Conservation (phyloP, 2,113 vertebrate species). For the Hymenochirus boettgeri region DNA sequence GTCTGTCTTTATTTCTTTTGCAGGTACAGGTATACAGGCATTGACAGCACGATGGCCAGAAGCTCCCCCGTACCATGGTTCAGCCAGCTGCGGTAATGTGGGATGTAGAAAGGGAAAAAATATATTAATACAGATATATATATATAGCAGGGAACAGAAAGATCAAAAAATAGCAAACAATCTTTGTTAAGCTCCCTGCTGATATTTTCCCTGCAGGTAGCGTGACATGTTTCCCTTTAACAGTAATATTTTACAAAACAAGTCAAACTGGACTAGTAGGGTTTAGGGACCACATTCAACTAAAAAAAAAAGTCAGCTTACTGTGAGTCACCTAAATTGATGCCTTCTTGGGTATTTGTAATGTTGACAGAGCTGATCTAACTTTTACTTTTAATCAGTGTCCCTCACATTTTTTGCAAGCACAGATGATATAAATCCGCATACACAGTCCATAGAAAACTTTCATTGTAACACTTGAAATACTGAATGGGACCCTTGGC, state of each 20-base stretch:
- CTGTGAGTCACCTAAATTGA: too few species aligned
- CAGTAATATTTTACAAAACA: conserved; percentile 18
- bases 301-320: too few species aligned
- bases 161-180: not conserved
- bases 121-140: not conserved
- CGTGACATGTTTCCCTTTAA: not conserved
- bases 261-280: conserved; percentile 34
- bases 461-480: too few species aligned
- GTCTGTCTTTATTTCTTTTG: not conserved
- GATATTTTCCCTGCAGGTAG: not conserved
- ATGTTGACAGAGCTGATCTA: too few species aligned
- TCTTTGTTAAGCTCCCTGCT: not conserved
- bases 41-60: not conserved
- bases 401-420: too few species aligned
- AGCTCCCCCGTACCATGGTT: not conserved
- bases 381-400: too few species aligned
- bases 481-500: too few species aligned
- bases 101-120: not conserved
- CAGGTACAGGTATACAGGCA: conserved; percentile 17
- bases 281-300: too few species aligned
- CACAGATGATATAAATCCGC: too few species aligned
- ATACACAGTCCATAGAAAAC: too few species aligned
- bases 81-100: not conserved
- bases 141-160: not conserved
- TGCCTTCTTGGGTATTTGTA: too few species aligned